Conservation (phyloP, 2,888 invertebrate species). For the Drosophila affinis region DNA sequence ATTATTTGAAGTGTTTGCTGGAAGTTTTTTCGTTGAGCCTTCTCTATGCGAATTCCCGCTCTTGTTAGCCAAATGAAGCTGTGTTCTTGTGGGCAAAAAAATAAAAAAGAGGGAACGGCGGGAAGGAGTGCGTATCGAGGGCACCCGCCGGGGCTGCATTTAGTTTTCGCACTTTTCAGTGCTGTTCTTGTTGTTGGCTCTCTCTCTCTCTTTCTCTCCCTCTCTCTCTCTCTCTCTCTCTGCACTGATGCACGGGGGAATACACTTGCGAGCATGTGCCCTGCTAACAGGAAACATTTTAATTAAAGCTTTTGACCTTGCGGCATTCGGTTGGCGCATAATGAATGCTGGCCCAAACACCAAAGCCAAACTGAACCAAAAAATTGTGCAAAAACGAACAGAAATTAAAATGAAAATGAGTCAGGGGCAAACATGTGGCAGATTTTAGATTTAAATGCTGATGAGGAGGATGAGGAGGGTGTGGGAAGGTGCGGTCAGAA, state of each 20-base stretch:
- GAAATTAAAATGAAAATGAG: slow-evolving; percentile 31
- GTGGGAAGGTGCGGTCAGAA: not conserved
- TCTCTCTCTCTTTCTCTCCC: not conserved
- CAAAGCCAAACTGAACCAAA: slow-evolving; percentile 3
- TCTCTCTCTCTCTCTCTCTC: not conserved
- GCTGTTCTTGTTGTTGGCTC: slow-evolving; percentile 9
- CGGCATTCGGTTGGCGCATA: slow-evolving; percentile 31
- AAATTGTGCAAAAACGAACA: not conserved
- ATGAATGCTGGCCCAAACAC: slow-evolving; percentile 31
- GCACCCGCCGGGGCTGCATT: slow-evolving; percentile 10
- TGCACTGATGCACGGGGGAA: not conserved
- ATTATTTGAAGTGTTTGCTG: slow-evolving; percentile 56
- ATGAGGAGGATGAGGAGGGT: not conserved
- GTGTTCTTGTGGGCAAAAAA: not conserved
- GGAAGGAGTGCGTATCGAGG: slow-evolving; percentile 10
- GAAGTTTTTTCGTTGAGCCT: slow-evolving; percentile 20
- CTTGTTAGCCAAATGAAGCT: slow-evolving; percentile 36
- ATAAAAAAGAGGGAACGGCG: not conserved
- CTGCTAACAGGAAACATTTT: slow-evolving; percentile 41
- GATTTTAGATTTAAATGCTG: slow-evolving; percentile 25
- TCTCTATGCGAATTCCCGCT: slow-evolving; percentile 6
- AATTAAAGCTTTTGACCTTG: slow-evolving; percentile 46
- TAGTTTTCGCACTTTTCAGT: slow-evolving; percentile 18
- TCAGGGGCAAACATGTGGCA: slow-evolving; percentile 27
- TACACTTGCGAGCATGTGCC: slow-evolving; percentile 1